phyloP scores from a whole-genome alignment of 64 coral and sea anemone genomes.

The Pachyseris speciosa region DNA sequence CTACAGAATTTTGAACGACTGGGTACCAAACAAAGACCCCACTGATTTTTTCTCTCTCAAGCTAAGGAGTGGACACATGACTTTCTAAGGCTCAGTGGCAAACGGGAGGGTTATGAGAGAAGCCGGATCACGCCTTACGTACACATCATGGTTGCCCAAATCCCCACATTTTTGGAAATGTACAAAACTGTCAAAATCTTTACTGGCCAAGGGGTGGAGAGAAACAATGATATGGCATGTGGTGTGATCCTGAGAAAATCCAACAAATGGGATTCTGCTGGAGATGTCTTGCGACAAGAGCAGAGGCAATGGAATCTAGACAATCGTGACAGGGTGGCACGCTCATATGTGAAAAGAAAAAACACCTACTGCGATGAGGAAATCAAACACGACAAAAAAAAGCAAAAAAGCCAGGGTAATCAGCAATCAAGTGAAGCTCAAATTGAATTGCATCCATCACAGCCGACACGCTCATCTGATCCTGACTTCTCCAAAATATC shows the following conservation, averaged over 20 bases:
- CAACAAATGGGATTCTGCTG: constrained; percentile 49
- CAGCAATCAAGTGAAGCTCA: too few species aligned
- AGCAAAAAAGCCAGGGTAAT: constrained; percentile 13
- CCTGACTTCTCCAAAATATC: background rate
- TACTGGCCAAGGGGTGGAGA: constrained; percentile 44
- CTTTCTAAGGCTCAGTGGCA: background rate
- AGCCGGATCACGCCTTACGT: constrained; percentile 21
- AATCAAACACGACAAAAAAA: background rate
- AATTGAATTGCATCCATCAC: too few species aligned
- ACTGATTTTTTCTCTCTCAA: background rate
- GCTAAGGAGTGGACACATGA: background rate
- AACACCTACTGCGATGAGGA: constrained; percentile 39
- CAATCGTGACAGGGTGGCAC: background rate
- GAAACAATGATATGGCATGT: constrained; percentile 32
- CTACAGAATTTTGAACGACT: constrained; percentile 5
- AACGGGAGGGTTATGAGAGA: constrained; percentile 13
- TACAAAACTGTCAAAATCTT: constrained; percentile 30
- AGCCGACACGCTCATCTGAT: too few species aligned
- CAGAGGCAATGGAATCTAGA: background rate
- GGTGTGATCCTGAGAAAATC: constrained; percentile 23
- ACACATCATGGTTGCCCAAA: constrained; percentile 38
- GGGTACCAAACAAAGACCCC: background rate
- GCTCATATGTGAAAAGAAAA: constrained; percentile 22
- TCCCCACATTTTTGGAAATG: constrained; percentile 34
- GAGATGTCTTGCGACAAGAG: constrained; percentile 45